phyloP scores from a whole-genome alignment of 2,888 invertebrate genomes.

The Drosophila silvestris region DNA sequence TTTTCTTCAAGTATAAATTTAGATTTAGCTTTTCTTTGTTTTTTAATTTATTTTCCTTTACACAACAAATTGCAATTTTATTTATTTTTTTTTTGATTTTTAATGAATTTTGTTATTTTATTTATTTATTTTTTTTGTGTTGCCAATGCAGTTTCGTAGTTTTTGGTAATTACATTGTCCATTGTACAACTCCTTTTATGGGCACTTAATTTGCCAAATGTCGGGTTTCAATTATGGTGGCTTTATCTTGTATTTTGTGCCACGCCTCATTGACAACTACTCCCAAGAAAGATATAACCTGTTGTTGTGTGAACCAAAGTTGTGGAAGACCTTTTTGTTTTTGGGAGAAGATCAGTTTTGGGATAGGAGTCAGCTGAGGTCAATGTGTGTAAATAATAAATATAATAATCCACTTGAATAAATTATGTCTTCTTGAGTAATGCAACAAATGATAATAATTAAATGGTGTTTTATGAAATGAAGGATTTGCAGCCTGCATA shows the following conservation, averaged over 20 bases:
- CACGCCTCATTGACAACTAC: constrained; percentile 45
- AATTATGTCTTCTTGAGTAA: not conserved
- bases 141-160: constrained; percentile 13
- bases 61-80: constrained; percentile 23
- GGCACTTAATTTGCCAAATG: constrained; percentile 71
- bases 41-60: constrained; percentile 17
- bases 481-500: not conserved
- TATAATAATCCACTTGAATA: not conserved
- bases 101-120: constrained; percentile 9
- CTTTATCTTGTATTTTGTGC: constrained; percentile 19
- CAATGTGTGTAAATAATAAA: not conserved
- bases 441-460: not conserved
- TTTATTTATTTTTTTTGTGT: constrained; percentile 4
- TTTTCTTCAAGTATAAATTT: constrained; percentile 16
- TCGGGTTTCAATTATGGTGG: constrained; percentile 50
- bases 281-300: constrained; percentile 26
- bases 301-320: constrained; percentile 9
- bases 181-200: constrained; percentile 69
- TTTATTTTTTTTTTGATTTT: not conserved
- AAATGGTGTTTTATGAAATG: not conserved
- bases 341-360: not conserved
- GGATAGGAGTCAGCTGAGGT: constrained; percentile 12
- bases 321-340: not conserved
- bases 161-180: constrained; percentile 61
- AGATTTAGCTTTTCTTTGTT: not conserved